Percentiles rank a stretch among this genome's conserved stretches.
phyloP scores from a whole-genome alignment of 2,797 vertebrate genomes.

The Peromyscus aztecus region DNA sequence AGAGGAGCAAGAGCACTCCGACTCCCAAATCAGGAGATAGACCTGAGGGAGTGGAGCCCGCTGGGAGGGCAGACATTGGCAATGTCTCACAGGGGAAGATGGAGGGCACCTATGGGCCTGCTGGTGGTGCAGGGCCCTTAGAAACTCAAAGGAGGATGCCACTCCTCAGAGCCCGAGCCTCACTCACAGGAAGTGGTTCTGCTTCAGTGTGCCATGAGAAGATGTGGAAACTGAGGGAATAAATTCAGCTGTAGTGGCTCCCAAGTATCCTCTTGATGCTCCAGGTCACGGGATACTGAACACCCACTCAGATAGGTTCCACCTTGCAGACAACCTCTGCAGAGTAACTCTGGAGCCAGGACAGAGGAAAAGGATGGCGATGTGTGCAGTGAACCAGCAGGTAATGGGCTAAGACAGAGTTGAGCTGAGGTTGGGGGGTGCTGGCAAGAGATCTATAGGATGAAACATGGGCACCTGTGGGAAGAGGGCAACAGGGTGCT shows the following conservation, averaged over 20 bases:
- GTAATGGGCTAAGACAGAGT: background rate
- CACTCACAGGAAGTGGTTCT: background rate
- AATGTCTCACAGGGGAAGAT: no score
- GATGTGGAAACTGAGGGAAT: no score
- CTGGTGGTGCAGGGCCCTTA: rapidly evolving
- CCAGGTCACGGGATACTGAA: no score
- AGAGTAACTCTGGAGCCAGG: background rate
- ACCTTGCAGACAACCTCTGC: background rate
- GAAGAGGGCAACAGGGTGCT: background rate
- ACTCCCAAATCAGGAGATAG: background rate
- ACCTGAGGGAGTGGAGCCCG: rapidly evolving
- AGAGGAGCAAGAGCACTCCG: background rate
- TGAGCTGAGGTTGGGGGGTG: background rate
- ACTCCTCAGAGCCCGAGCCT: background rate
- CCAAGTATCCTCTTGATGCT: background rate
- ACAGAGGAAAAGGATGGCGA: background rate
- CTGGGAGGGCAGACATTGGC: background rate
- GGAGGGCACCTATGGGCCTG: background rate
- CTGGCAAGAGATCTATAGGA: no score
- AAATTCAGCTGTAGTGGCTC: rapidly evolving
- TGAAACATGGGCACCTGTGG: background rate
- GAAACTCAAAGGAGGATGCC: background rate
- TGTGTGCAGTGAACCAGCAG: background rate
- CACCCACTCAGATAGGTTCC: rapidly evolving
- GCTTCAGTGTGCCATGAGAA: background rate